A percentile compares a stretch with the other conserved stretches of the same genome.
These are phyloP conservation scores for Phaedon cochleariae DNA, from an alignment of 2,888 invertebrate species.

Conservation along the genomic window DNA sequence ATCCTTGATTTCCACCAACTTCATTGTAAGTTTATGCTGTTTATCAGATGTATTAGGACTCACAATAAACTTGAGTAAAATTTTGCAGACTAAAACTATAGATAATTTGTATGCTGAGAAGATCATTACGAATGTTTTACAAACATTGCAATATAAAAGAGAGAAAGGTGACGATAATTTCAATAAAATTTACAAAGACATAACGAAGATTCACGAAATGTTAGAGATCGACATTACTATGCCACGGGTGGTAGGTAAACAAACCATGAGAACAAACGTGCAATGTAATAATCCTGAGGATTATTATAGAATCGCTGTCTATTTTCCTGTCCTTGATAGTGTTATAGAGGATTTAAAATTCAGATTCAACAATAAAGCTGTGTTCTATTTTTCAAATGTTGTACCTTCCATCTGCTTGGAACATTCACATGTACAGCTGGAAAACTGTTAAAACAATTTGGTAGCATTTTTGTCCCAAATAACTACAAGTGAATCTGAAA, in stretches of 20 bases:
- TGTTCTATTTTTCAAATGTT: conserved; percentile 14
- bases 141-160: conserved; percentile 8
- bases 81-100: too few species aligned
- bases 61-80: neutral
- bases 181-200: conserved; percentile 7
- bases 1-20: neutral
- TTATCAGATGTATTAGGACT: neutral
- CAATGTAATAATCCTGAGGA: conserved; percentile 9
- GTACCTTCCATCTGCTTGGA: conserved; percentile 15
- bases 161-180: conserved; percentile 12
- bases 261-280: neutral
- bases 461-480: conserved; percentile 2
- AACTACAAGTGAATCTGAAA: conserved; percentile 9
- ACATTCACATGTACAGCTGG: conserved; percentile 2
- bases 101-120: too few species aligned
- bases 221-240: conserved; percentile 12
- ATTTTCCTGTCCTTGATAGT: conserved; percentile 2
- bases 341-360: neutral
- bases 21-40: neutral
- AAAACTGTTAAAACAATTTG: conserved; percentile 6
- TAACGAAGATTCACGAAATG: conserved; percentile 11
- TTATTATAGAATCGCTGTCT: conserved; percentile 2
- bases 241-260: conserved; percentile 10
- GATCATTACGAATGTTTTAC: too few species aligned
- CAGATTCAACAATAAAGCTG: conserved; percentile 6